A percentile compares a stretch with the other conserved stretches of the same genome.
Conservation (phyloP, 2,888 invertebrate species). For the Acleris sparsana region DNA sequence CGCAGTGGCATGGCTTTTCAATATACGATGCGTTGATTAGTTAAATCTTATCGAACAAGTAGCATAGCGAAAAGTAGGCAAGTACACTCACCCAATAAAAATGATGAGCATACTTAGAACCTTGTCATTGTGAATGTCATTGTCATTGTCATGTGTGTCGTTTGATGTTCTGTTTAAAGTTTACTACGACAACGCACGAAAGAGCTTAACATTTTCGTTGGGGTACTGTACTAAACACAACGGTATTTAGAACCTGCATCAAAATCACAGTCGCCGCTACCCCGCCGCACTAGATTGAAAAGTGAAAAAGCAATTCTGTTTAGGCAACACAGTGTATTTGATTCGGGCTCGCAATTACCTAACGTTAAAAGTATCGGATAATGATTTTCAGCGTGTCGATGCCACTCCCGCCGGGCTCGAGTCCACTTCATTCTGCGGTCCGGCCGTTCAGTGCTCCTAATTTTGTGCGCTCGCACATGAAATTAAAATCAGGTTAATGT, state of each 20-base stretch:
- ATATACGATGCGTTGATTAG: too few relatives aligned
- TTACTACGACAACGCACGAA: too few relatives aligned
- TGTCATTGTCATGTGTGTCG: too few relatives aligned
- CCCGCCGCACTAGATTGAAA: slow-evolving; percentile 29
- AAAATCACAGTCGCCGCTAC: slow-evolving; percentile 7
- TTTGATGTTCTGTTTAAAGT: too few relatives aligned
- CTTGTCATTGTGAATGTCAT: too few relatives aligned
- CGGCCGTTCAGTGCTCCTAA: slow-evolving; percentile 73
- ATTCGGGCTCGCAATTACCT: slow-evolving; percentile 26
- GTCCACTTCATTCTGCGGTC: slow-evolving; percentile 81
- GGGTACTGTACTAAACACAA: too few relatives aligned
- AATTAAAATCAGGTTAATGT: slow-evolving; percentile 82
- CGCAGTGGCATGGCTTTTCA: too few relatives aligned
- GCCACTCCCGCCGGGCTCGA: slow-evolving; percentile 54
- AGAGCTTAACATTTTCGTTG: too few relatives aligned
- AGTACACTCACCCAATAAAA: too few relatives aligned
- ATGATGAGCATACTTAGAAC: too few relatives aligned
- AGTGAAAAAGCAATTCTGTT: slow-evolving; percentile 33
- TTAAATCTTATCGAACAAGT: background rate
- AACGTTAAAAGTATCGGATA: slow-evolving; percentile 64
- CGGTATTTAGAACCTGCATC: background rate
- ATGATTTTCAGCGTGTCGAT: slow-evolving; percentile 69
- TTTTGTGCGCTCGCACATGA: slow-evolving; percentile 79
- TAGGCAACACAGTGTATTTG: slow-evolving; percentile 29
- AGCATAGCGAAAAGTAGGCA: background rate